Evolutionary conservation across 1,140 invertebrate species (phyloP), one percentile per base, ranked within the genome.

Genomic region (Sesamia nonagrioides): DNA sequence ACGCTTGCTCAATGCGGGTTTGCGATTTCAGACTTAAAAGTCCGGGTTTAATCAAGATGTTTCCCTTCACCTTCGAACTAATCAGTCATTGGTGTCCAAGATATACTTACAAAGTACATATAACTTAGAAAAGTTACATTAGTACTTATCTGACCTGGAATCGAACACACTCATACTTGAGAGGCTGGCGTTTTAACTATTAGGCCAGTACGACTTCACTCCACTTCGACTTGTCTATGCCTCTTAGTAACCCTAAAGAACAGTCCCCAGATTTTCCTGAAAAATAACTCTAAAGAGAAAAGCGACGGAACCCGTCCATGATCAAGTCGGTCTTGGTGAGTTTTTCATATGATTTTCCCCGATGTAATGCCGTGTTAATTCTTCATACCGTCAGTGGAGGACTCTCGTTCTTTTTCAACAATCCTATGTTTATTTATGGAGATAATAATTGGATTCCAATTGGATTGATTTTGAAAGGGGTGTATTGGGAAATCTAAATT

Each of bases 341-440:
- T 45, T 74, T 74, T 74, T 48, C 56, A 74, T 9, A 33, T 40
- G 50, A 74, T 74, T 72, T 74, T 74, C 72, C 72, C 72, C 72
- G 11, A 8, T 60, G 72, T 74, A 74, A 74, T 74, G 72, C 61
- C 40, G 33, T 33, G 35, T 61, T 60, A 74, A 60, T 74, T 74
- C 60, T 61, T 60, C 72, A 74, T 61, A 27, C 37, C 4, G 56
- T n/a, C 60, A 17, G 18, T 60, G 6, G 56, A 74, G 37, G 54
- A 74, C 72, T 60, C 56, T 74, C 56, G 61, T 74, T 74, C 69
- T 72, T 72, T 56, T 72, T 72, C 69, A 56, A 72, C 69, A 13
- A 58, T 72, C 52, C 52, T 33, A 72, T 72, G 35, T 72, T 17
- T 72, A 73, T 73, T 73, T 42, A 73, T 73, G 50, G 50, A 56